A percentile compares a stretch with the other conserved stretches of the same genome.
Evolutionary conservation across 2,888 invertebrate genomes (phyloP).

Genomic region (Melipona beecheii): DNA sequence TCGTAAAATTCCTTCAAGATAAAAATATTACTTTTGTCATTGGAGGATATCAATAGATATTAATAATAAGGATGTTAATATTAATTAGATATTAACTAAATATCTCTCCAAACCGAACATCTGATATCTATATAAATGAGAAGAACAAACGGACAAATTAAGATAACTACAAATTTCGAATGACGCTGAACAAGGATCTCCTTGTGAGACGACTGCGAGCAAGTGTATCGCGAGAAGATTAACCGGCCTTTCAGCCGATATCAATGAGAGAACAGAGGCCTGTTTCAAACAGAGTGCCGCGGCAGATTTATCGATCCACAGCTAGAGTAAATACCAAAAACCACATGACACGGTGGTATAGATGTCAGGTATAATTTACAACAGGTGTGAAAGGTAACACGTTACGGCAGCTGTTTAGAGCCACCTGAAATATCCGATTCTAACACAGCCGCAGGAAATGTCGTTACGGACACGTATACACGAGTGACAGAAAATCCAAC

Average conservation of each 20-base stretch:
- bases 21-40: no score
- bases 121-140: background rate
- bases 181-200: background rate
- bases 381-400: slow-evolving; percentile 32
- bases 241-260: background rate
- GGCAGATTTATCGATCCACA: slow-evolving; percentile 21
- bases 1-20: background rate
- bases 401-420: slow-evolving; percentile 25
- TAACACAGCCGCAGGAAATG: slow-evolving; percentile 18
- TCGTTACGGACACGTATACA: slow-evolving; percentile 14
- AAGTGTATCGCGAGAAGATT: background rate
- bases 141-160: background rate
- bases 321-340: slow-evolving; percentile 20
- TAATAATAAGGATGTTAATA: no score
- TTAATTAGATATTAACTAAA: no score
- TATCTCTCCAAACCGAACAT: no score
- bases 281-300: slow-evolving; percentile 11
- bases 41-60: no score
- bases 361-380: slow-evolving; percentile 40
- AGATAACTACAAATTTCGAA: background rate
- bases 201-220: background rate
- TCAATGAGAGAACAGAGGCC: slow-evolving; percentile 1
- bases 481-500: slow-evolving; percentile 15
- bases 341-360: slow-evolving; percentile 12
- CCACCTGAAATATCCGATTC: slow-evolving; percentile 1